phyloP scores from a whole-genome alignment of 1,140 invertebrate genomes.

The Drosophila parabipectinata region DNA sequence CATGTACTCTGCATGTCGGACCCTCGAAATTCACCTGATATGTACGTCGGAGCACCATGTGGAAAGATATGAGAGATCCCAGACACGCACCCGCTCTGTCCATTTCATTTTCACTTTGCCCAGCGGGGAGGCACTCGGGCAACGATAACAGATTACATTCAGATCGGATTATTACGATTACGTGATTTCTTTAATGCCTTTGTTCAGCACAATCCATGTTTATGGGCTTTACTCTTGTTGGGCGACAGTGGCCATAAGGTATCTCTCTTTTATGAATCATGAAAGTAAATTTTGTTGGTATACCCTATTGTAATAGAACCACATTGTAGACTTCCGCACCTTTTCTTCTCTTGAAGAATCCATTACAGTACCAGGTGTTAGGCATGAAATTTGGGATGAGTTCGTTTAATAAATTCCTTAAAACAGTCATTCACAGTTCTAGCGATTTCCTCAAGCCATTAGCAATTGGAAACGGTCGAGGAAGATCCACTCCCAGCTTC shows the following conservation, averaged over 20 bases:
- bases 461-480: conserved; percentile 41
- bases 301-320: background rate
- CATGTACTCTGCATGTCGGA: conserved; percentile 68
- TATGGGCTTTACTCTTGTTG: conserved; percentile 17
- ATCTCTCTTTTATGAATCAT: background rate
- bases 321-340: background rate
- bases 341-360: background rate
- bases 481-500: conserved; percentile 14
- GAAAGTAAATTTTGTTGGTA: background rate
- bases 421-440: conserved; percentile 29
- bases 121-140: conserved; percentile 31
- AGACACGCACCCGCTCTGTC: conserved; percentile 43
- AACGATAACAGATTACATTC: conserved; percentile 1
- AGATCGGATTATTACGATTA: conserved; percentile 21
- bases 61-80: background rate
- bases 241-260: background rate
- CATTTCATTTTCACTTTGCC: conserved; percentile 69
- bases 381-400: conserved; percentile 30
- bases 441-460: conserved; percentile 35
- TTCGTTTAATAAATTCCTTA: conserved; percentile 38
- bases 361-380: conserved; percentile 6
- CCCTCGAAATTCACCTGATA: conserved; percentile 70
- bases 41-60: conserved; percentile 17
- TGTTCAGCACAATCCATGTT: conserved; percentile 18
- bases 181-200: conserved; percentile 29